Base-by-base conservation (phyloP, 2,888 invertebrate genomes). In the Pristionchus maxplancki region DNA sequence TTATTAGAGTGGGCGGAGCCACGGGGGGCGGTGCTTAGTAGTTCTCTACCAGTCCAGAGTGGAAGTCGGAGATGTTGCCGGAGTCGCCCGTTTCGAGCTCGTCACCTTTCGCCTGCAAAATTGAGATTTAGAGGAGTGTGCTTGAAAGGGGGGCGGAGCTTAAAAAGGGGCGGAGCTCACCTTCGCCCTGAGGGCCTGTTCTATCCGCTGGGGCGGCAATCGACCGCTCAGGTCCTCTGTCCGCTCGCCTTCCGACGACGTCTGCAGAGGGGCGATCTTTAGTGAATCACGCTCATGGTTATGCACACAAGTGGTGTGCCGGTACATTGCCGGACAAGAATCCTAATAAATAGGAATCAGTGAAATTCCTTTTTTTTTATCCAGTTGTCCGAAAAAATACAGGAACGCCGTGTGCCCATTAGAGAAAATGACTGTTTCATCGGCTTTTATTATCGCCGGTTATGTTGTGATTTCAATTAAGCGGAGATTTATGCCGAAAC, bases 21-120 rank as follows among this genome's bases (percentile, higher is more conserved):
- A 50, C n/a, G 82, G 53, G 64, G 62, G 37, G 64, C 83, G 83
- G 44, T 28, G n/a, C 64, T 44, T 40, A 87, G 71, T 71, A 87
- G 50, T 87, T 87, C 86, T 87, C 86, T 4, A 87, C 86, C 31
- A 87, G 48, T n/a, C 86, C 71, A 1, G 86, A 87, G 50, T 87
- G 48, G 37, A 50, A 87, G 86, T 87, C 86, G 20, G 86, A 87
- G 28, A 87, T 67, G 71, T 71, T n/a, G 13, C 86, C 86, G 31
- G 86, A 87, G 50, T 87, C 86, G 31, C 86, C 86, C 67, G 67
- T 87, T 9, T 67, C 67, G 44, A 87, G 34, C 20, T 87, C 86
- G 34, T 87, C 86, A 8, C 86, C 86, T 87, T 87, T 87, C 8
- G 86, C 86, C 86, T 87, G 50, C 2, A 87, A 71, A 17, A 24